Conservation (phyloP, 23 tunicate species). For the Trididemnum clinides region DNA sequence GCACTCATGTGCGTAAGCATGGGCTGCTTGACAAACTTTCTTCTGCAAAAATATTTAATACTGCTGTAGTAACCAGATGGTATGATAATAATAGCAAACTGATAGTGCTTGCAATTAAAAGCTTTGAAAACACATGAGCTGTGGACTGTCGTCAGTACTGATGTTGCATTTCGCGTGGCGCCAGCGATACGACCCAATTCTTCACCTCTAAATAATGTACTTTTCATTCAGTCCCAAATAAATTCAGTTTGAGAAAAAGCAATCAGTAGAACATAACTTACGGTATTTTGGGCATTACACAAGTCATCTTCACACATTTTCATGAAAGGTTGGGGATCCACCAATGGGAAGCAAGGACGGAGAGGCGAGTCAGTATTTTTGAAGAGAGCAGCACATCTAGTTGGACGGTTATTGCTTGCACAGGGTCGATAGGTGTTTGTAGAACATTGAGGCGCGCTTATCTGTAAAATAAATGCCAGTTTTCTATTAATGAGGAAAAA, state of each 20-base stretch:
- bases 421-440: constrained; percentile 42
- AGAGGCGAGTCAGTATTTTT: constrained; percentile 47
- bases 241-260: no score
- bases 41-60: constrained; percentile 26
- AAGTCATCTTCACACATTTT: constrained; percentile 69
- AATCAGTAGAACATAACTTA: no score
- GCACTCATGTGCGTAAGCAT: constrained; percentile 73
- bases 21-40: constrained; percentile 48
- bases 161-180: no score
- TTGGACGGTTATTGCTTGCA: constrained; percentile 7
- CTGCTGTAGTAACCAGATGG: no score
- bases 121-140: neutral
- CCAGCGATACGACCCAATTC: no score
- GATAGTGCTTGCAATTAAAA: neutral
- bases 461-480: no score
- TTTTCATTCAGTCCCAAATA: no score
- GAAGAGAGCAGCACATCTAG: constrained; percentile 44
- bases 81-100: neutral
- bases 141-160: no score
- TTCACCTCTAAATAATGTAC: no score
- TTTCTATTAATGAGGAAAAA: no score
- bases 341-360: constrained; percentile 84
- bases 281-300: constrained; percentile 42
- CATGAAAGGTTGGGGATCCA: constrained; percentile 78
- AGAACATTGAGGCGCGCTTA: no score